These are phyloP conservation scores for Potorous gilbertii DNA, from an alignment of 2,797 vertebrate genomes.

Conservation along the genomic window DNA sequence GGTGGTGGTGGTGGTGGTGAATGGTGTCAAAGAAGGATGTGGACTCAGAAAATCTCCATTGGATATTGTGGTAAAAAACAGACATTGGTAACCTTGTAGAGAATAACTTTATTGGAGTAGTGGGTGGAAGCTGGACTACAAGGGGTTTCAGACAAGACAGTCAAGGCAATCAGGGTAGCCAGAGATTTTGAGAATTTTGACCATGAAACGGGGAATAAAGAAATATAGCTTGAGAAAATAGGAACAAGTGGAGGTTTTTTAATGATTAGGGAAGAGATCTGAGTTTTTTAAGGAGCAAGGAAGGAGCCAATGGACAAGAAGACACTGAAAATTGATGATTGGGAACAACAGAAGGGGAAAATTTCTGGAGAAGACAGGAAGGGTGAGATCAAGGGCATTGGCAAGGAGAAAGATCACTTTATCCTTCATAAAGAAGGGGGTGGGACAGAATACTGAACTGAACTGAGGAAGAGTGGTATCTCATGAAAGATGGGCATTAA, in stretches of 20 bases:
- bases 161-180: not conserved
- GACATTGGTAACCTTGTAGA: not conserved
- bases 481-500: not conserved
- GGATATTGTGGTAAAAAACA: not conserved
- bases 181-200: not conserved
- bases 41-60: not conserved
- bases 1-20: not conserved
- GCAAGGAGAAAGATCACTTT: not conserved
- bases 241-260: not conserved
- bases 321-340: not conserved
- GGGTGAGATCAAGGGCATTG: not conserved
- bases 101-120: not conserved
- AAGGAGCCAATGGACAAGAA: not conserved
- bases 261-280: not conserved
- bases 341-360: not conserved
- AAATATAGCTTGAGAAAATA: not conserved
- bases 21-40: not conserved
- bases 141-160: not conserved
- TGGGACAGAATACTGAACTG: not conserved
- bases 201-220: not conserved
- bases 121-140: not conserved
- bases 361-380: not conserved
- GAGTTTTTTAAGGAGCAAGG: not conserved
- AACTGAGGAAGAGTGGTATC: not conserved
- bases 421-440: not conserved